A percentile compares a stretch with the other conserved stretches of the same genome.
phyloP scores from a whole-genome alignment of 1,140 invertebrate species.

The Platyscapa corneri region DNA sequence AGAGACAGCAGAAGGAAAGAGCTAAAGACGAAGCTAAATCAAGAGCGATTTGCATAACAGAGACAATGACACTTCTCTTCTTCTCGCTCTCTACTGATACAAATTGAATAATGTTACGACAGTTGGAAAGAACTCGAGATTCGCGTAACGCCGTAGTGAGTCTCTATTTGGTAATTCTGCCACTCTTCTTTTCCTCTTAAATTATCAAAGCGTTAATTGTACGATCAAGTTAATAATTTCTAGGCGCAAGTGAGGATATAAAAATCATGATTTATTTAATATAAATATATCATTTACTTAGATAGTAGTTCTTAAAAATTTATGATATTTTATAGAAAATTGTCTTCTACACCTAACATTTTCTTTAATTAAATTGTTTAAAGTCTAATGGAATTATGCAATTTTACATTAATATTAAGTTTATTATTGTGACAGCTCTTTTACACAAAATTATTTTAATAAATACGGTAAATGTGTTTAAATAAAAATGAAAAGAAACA shows the following conservation, averaged over 20 bases:
- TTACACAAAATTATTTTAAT: too few species aligned
- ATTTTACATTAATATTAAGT: background rate
- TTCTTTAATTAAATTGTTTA: too few species aligned
- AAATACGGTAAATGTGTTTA: too few species aligned
- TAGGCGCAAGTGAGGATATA: background rate
- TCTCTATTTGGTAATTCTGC: slow-evolving; percentile 32
- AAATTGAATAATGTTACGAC: slow-evolving; percentile 59
- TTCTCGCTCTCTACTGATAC: slow-evolving; percentile 48
- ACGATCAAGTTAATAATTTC: background rate
- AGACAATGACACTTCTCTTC: slow-evolving; percentile 62
- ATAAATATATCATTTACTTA: background rate
- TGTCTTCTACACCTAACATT: too few species aligned
- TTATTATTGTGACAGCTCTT: background rate
- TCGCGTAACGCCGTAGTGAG: slow-evolving; percentile 22
- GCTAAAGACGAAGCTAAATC: slow-evolving; percentile 51
- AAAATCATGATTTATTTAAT: background rate
- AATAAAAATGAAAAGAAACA: too few species aligned
- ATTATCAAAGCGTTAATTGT: background rate
- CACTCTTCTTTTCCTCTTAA: background rate
- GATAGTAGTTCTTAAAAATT: background rate
- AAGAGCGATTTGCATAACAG: slow-evolving; percentile 61
- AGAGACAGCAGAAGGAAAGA: background rate
- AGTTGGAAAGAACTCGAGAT: slow-evolving; percentile 55
- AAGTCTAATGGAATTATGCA: background rate
- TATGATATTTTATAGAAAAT: too few species aligned